These are phyloP conservation scores for Athripsodes cinereus DNA, from an alignment of 2,888 invertebrate species.

Conservation along the genomic window DNA sequence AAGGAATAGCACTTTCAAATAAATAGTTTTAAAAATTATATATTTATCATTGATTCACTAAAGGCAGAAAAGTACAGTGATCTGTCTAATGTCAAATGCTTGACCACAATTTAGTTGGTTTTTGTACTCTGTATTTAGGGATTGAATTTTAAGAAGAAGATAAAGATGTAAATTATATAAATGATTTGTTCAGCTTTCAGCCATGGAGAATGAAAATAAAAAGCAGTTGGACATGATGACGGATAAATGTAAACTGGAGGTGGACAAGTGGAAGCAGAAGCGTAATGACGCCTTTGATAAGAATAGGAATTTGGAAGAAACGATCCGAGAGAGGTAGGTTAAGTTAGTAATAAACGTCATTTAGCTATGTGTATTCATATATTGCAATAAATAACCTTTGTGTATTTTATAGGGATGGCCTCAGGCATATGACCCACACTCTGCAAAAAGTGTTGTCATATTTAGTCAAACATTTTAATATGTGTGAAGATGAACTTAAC, in stretches of 20 bases:
- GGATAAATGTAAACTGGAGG: constrained; percentile 31
- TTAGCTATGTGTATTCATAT: no score
- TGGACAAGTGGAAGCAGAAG: constrained; percentile 46
- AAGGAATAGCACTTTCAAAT: no score
- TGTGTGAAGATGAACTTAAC: constrained; percentile 75
- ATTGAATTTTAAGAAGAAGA: no score
- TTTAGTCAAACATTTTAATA: constrained; percentile 65
- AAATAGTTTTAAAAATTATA: no score
- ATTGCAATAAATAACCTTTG: not conserved
- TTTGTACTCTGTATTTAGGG: no score
- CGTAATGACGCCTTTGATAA: constrained; percentile 47
- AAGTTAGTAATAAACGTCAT: no score
- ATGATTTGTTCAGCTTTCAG: constrained; percentile 23
- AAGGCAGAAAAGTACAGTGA: no score
- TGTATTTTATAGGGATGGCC: constrained; percentile 56
- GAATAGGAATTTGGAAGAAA: constrained; percentile 49
- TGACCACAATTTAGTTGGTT: no score
- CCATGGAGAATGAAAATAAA: constrained; percentile 21
- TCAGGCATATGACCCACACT: constrained; percentile 59
- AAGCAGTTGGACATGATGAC: constrained; percentile 18
- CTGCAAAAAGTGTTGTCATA: constrained; percentile 62
- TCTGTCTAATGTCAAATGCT: no score
- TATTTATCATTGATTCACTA: no score
- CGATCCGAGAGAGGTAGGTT: constrained; percentile 60
- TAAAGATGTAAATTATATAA: no score